A percentile compares a stretch with the other conserved stretches of the same genome.
Conservation (phyloP, 2,888 invertebrate species). For the Fissipunctia ypsillon region DNA sequence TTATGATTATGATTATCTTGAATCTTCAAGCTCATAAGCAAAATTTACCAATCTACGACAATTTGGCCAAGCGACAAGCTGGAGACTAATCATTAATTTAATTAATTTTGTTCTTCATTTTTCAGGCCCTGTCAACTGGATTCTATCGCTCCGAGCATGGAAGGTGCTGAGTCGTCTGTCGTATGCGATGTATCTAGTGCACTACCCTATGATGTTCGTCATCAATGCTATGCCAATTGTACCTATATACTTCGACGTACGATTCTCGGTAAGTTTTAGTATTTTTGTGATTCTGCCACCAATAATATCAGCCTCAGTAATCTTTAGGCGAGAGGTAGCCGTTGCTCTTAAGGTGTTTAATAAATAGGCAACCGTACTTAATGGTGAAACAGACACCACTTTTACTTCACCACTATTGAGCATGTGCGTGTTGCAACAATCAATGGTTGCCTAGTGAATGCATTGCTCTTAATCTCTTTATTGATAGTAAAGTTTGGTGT, state of each 20-base stretch:
- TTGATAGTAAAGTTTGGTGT: background rate
- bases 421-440: background rate
- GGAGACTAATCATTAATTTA: background rate
- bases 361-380: background rate
- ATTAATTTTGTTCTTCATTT: conserved; percentile 12
- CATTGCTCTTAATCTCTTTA: background rate
- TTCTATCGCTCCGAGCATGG: conserved; percentile 87
- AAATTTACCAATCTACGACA: background rate
- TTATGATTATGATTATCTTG: too few relatives aligned
- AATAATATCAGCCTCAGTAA: background rate
- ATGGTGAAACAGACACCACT: background rate
- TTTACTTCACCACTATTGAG: background rate
- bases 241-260: conserved; percentile 70
- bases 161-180: conserved; percentile 88
- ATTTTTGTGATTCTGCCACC: background rate
- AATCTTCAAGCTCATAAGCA: background rate
- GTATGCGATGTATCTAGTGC: conserved; percentile 90
- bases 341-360: background rate
- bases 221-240: conserved; percentile 67
- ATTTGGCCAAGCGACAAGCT: background rate
- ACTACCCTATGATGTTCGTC: conserved; percentile 80
- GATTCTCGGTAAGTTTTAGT: conserved; percentile 66
- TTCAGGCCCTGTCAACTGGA: conserved; percentile 86
- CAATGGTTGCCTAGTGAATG: background rate
- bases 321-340: background rate